Evolutionary conservation across 1,140 invertebrate genomes (phyloP).

Genomic region (Condylostylus longicornis): DNA sequence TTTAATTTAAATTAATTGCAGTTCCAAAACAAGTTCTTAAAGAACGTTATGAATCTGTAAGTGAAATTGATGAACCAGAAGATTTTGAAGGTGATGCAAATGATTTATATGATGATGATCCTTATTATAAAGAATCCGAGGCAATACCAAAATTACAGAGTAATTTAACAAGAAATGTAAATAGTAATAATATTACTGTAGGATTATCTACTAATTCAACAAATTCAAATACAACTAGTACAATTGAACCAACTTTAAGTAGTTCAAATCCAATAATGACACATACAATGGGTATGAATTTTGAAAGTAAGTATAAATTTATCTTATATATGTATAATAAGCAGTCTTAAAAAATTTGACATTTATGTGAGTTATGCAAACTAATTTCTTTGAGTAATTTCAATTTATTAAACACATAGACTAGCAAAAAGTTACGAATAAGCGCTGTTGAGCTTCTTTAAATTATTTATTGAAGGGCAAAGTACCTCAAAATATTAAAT

Average conservation of each 20-base stretch:
- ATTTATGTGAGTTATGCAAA: too few species aligned
- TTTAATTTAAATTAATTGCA: too few species aligned
- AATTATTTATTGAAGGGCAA: too few species aligned
- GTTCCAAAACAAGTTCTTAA: slow-evolving; percentile 70
- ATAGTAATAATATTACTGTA: neutral
- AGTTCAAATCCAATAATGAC: slow-evolving; percentile 27
- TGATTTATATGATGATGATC: slow-evolving; percentile 34
- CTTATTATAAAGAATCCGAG: slow-evolving; percentile 30
- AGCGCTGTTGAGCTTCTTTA: too few species aligned
- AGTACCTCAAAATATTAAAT: too few species aligned
- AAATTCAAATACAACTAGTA: slow-evolving; percentile 11
- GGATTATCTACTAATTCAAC: slow-evolving; percentile 1
- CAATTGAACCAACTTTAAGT: slow-evolving; percentile 15
- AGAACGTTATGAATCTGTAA: slow-evolving; percentile 54
- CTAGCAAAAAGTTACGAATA: too few species aligned
- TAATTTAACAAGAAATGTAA: slow-evolving; percentile 14
- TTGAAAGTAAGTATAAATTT: slow-evolving; percentile 28
- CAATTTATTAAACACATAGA: too few species aligned
- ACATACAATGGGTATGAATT: slow-evolving; percentile 22
- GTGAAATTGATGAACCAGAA: slow-evolving; percentile 54
- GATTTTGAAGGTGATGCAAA: slow-evolving; percentile 33
- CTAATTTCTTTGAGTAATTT: too few species aligned
- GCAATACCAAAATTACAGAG: slow-evolving; percentile 28
- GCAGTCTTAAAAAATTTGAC: too few species aligned
- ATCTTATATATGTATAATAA: too few species aligned